Evolutionary conservation across 2,888 invertebrate genomes (phyloP).

Genomic region (Beris morrisii): DNA sequence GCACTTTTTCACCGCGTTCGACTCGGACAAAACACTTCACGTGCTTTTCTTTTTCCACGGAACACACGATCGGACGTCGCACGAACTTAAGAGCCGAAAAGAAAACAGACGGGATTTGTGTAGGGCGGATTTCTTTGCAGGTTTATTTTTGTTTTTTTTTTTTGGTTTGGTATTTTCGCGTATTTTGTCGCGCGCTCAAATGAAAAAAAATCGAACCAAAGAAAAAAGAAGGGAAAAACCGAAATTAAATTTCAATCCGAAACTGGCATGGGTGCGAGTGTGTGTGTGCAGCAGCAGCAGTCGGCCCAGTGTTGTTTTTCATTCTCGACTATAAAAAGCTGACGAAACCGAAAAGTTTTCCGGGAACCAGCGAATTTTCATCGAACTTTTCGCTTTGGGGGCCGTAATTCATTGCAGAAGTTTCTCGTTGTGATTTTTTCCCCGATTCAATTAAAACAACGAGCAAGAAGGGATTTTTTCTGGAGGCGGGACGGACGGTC

Average conservation of each 20-base stretch:
- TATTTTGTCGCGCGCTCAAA: neutral
- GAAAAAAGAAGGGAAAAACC: conserved; percentile 20
- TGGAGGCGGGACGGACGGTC: no score
- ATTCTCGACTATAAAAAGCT: conserved; percentile 24
- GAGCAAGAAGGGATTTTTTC: no score
- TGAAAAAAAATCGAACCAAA: neutral
- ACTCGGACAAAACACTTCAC: neutral
- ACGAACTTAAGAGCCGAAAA: neutral
- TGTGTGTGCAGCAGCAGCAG: conserved; percentile 15
- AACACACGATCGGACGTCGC: neutral
- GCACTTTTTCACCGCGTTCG: conserved; percentile 18
- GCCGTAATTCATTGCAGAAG: conserved; percentile 20
- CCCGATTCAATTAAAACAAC: no score
- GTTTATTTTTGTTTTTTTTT: conserved; percentile 1
- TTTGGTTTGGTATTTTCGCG: conserved; percentile 1
- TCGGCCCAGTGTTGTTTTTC: conserved; percentile 14
- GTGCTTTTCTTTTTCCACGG: no score
- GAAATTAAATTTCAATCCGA: conserved; percentile 20
- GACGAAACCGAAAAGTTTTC: conserved; percentile 10
- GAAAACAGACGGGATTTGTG: neutral
- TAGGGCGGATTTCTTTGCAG: no score
- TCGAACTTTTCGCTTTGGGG: neutral
- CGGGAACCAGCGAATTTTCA: neutral
- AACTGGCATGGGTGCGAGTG: conserved; percentile 18
- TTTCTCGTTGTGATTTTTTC: no score